A percentile compares a stretch with the other conserved stretches of the same genome.
phyloP scores from a whole-genome alignment of 2,888 invertebrate genomes.

The Deilephila elpenor region DNA sequence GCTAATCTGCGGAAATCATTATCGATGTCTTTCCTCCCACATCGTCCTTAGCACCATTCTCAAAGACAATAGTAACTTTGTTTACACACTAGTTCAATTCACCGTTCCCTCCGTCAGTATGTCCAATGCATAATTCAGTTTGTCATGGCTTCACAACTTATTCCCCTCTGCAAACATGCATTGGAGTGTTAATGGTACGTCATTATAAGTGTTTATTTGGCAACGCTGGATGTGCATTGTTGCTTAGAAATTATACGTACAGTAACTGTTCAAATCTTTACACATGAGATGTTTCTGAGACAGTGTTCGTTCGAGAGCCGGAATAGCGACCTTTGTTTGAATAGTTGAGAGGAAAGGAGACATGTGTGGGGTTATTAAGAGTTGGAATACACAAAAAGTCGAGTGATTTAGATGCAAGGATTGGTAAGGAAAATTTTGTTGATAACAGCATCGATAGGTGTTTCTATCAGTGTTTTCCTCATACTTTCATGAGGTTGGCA shows the following conservation, averaged over 20 bases:
- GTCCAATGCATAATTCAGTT: conserved; percentile 52
- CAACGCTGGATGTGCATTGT: conserved; percentile 12
- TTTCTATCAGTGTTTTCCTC: too few species aligned
- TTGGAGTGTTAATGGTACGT: conserved; percentile 62
- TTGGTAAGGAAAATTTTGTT: too few species aligned
- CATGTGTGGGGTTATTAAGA: neutral
- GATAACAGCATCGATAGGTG: too few species aligned
- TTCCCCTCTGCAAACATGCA: conserved; percentile 58
- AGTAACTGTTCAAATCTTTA: conserved; percentile 42
- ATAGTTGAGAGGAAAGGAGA: neutral
- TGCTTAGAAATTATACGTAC: conserved; percentile 18
- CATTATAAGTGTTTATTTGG: conserved; percentile 43
- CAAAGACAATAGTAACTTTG: too few species aligned
- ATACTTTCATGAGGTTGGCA: too few species aligned
- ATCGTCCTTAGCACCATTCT: too few species aligned
- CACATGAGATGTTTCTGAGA: conserved; percentile 37
- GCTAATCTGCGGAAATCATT: too few species aligned
- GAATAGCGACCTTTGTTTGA: neutral
- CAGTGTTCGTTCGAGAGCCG: neutral
- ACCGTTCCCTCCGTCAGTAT: conserved; percentile 32
- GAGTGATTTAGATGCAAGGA: too few species aligned
- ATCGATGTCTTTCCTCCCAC: too few species aligned
- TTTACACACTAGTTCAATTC: neutral
- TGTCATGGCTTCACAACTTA: conserved; percentile 54
- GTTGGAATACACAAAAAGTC: neutral